Percentiles rank a stretch among this genome's conserved stretches.
Evolutionary conservation across 2,113 vertebrate species (phyloP).

Genomic region (Gavialis gangeticus): DNA sequence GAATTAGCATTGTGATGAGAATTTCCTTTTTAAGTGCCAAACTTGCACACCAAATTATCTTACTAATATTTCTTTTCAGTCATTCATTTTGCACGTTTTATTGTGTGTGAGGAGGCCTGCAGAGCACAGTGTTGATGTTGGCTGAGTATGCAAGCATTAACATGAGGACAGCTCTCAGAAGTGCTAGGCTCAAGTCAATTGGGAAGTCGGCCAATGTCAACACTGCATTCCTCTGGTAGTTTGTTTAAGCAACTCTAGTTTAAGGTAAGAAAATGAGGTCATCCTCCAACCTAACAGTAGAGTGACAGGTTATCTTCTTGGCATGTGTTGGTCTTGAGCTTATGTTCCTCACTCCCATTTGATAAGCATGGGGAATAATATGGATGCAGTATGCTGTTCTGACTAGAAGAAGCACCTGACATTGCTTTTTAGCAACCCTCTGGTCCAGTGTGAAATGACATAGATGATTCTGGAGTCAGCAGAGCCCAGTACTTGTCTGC

Average conservation of each 20-base stretch:
- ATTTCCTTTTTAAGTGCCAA: not conserved
- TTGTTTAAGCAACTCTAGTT: not conserved
- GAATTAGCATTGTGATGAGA: not conserved
- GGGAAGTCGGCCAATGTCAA: not conserved
- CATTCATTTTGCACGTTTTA: not conserved
- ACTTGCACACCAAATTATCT: not conserved
- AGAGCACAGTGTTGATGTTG: not conserved
- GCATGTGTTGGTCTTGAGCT: not conserved
- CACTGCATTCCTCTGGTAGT: not conserved
- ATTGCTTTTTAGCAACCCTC: not conserved
- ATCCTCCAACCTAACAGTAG: not conserved
- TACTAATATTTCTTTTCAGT: not conserved
- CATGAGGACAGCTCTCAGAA: not conserved
- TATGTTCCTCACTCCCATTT: not conserved
- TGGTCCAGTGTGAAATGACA: not conserved
- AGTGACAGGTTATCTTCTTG: rapidly evolving
- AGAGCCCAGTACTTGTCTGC: not conserved
- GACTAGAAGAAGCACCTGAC: not conserved
- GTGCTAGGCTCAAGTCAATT: not conserved
- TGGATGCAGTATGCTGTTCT: rapidly evolving
- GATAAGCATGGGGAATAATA: not conserved
- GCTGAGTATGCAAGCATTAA: not conserved
- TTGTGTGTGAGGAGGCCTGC: not conserved
- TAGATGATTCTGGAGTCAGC: not conserved
- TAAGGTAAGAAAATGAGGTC: not conserved